Percentiles rank a stretch among this genome's conserved stretches.
phyloP scores from a whole-genome alignment of 2,888 invertebrate species.

The Serrognathus titanus region DNA sequence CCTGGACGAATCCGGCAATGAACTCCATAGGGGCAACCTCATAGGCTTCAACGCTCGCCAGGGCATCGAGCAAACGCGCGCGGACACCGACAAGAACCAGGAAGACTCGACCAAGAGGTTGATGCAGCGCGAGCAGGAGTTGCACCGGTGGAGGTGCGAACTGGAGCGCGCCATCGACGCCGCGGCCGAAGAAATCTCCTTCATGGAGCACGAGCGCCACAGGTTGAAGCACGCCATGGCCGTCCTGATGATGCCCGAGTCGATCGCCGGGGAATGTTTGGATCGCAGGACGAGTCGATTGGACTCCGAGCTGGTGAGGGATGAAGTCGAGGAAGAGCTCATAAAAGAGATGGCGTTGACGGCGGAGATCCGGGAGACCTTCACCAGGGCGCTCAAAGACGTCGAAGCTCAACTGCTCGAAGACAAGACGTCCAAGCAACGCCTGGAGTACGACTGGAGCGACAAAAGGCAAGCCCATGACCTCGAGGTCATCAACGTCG shows the following conservation, averaged over 20 bases:
- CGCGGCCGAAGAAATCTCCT: constrained; percentile 66
- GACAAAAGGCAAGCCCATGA: constrained; percentile 80
- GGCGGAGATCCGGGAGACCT: constrained; percentile 61
- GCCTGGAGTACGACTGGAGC: constrained; percentile 88
- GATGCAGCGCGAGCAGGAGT: constrained; percentile 62
- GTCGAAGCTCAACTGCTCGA: constrained; percentile 69
- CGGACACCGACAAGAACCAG: constrained; percentile 66
- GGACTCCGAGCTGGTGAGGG: constrained; percentile 71
- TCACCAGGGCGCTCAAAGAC: constrained; percentile 61
- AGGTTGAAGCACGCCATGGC: constrained; percentile 66
- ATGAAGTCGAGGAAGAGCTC: constrained; percentile 73
- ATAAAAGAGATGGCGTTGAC: constrained; percentile 72
- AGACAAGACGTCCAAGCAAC: constrained; percentile 76
- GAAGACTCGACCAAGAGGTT: constrained; percentile 63
- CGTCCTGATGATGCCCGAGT: constrained; percentile 66
- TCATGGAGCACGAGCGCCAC: constrained; percentile 64
- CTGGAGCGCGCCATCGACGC: constrained; percentile 66
- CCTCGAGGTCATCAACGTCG: constrained; percentile 67
- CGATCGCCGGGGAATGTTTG: constrained; percentile 73
- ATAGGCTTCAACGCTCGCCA: constrained; percentile 62
- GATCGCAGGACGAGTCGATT: constrained; percentile 66
- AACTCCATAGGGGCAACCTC: constrained; percentile 42
- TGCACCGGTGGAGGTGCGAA: constrained; percentile 73
- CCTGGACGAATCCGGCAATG: constrained; percentile 37
- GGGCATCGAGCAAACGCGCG: constrained; percentile 62